Evolutionary conservation across 2,113 vertebrate species (phyloP), one percentile per base, ranked within the genome.

Genomic region (Nanorana parkeri): DNA sequence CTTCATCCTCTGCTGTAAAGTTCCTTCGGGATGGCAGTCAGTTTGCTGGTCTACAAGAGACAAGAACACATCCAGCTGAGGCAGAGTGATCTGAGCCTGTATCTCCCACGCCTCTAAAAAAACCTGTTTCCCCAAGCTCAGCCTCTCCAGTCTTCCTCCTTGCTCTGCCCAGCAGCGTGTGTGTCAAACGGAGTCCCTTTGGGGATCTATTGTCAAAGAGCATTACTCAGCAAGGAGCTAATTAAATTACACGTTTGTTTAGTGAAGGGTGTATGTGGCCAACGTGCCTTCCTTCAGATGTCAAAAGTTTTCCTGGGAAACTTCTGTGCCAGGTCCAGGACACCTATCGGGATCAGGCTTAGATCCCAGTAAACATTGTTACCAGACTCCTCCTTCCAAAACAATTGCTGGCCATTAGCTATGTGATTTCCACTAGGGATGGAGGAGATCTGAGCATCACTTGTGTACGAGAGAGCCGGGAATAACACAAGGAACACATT

Each of bases 1-100:
- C 81, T 85, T 93, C 95, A 95, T 95, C 47, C 36, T 85, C 83
- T 88, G 84, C 32, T 75, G 79, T 0, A 64, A 77, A 86, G 73
- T 86, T 64, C 87, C 80, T 13, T 52, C 84, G 75, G 88, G 86
- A 85, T 87, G 84, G 82, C 90, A 89, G 68, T 86, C 78, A 6
- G 84, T 52, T 82, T 76, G 87, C 66, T 84, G 0, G 0, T 86
- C 91, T 90, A 86, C 64, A 84, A 86, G 54, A 84, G 58, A 85
- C 85, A 88, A 85, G 78, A 79, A 23, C 67, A 68, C 80, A 83
- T 83, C 63, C 64, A 60, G 64, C 21, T 83, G 63, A 83, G 80
- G 28, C 71, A 68, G 41, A 47, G 54, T 76, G 80, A 76, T 23
- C 52, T 67, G 51, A 83, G 71, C 19, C 64, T 2, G 61, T 51